These are phyloP conservation scores for Andricus quercusramuli DNA, from an alignment of 2,888 invertebrate species.

Conservation along the genomic window DNA sequence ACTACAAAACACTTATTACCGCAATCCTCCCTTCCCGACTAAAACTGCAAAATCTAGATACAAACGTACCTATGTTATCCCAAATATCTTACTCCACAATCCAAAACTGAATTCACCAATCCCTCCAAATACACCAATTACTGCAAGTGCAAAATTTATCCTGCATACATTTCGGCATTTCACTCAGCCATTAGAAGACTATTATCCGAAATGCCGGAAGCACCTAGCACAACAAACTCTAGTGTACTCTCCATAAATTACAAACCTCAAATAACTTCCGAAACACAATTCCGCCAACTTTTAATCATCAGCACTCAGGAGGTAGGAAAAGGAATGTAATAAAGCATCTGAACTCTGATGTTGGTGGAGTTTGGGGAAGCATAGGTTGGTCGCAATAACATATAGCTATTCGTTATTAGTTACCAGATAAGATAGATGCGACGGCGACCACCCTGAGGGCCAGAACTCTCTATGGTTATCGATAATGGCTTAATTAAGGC, in stretches of 20 bases:
- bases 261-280: constrained; percentile 35
- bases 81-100: background rate
- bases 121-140: background rate
- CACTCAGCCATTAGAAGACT: constrained; percentile 5
- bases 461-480: constrained; percentile 36
- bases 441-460: constrained; percentile 40
- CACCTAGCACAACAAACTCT: constrained; percentile 21
- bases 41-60: no score
- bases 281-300: constrained; percentile 29
- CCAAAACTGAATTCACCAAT: background rate
- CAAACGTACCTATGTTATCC: no score
- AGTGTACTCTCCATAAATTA: constrained; percentile 29
- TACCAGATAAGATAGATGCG: constrained; percentile 44
- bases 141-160: constrained; percentile 5
- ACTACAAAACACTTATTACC: no score
- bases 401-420: constrained; percentile 42
- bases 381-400: constrained; percentile 12
- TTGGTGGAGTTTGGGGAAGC: background rate
- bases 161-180: background rate
- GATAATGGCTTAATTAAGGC: constrained; percentile 45
- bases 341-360: constrained; percentile 20
- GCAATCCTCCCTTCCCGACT: no score
- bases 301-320: constrained; percentile 1
- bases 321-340: constrained; percentile 22
- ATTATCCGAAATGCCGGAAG: constrained; percentile 25